Base-by-base conservation (phyloP, 35 echinoderm and acorn worm species). In the Heliocidaris erythrogramma region DNA sequence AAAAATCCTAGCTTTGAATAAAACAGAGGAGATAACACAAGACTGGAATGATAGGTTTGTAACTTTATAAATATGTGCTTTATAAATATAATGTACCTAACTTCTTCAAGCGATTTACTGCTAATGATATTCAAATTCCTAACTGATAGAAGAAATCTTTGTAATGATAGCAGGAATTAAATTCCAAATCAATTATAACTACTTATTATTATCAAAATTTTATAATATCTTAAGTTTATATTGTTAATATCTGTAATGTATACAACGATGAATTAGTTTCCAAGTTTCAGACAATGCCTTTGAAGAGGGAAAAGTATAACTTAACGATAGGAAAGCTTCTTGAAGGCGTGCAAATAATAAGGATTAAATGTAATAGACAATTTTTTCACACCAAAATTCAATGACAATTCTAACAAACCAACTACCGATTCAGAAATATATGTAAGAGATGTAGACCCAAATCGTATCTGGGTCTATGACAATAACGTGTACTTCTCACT, bases 371-470 rank as follows among this genome's bases (percentile, higher is more conserved):
- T 32, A 29, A 24, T 49, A 29, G n/a, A 29, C 53, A 49, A 56
- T 30, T 49, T 30, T 49, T 48, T 13, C 48, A 49, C 35, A 49
- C 53, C 30, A 9, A 48, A 56, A 49, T n/a, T 92, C 52, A 49
- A 92, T 24, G 16, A 48, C 90, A 92, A 92, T 42, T 92, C 48
- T 48, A 48, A 92, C 24, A 92, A n/a, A 48, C 90, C 30, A 29
- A 56, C 48, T 92, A 49, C 27, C 48, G 49, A 56, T 92, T 92
- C 35, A 92, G 90, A 49, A 78, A 78, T 78, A n/a, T 78, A n/a
- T 13, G 27, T 18, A 69, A 69, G 21, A 78, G 65, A 78, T 78
- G 27, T 78, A 21, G 65, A 27, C 65, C 65, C 32, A 18, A 90
- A 90, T n/a, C 9, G 27, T 78, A 21, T 78, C 65, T 27, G 14